A percentile compares a stretch with the other conserved stretches of the same genome.
Conservation (phyloP, 2,888 invertebrate genomes). For the Tetranychus piercei region DNA sequence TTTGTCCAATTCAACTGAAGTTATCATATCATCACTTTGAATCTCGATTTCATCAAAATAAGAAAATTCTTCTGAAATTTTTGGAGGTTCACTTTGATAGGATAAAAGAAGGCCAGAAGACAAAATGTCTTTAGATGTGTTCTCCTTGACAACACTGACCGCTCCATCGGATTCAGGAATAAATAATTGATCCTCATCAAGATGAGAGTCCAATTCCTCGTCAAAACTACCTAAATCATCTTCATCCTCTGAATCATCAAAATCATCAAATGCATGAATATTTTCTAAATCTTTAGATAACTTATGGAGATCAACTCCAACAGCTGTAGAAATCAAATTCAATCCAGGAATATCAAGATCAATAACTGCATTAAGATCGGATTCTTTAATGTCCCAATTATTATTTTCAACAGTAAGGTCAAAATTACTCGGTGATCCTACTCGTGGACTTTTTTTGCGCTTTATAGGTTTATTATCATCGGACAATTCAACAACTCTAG, state of each 20-base stretch:
- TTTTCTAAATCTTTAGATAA: constrained; percentile 27
- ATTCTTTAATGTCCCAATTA: constrained; percentile 2
- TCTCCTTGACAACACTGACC: background rate
- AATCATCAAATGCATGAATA: constrained; percentile 22
- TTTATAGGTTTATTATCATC: constrained; percentile 19
- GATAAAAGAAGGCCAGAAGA: background rate
- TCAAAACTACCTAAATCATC: constrained; percentile 4
- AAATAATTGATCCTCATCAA: background rate
- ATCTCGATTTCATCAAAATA: background rate
- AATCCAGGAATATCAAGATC: constrained; percentile 22
- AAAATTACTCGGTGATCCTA: constrained; percentile 30
- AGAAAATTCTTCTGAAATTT: background rate
- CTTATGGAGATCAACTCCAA: constrained; percentile 27
- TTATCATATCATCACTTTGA: background rate
- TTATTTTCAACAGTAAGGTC: constrained; percentile 19
- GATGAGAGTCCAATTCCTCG: background rate
- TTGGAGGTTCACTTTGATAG: background rate
- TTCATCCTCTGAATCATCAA: constrained; percentile 18
- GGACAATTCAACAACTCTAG: constrained; percentile 16
- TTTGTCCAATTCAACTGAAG: background rate
- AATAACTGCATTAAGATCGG: constrained; percentile 21
- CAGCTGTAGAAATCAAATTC: constrained; percentile 23
- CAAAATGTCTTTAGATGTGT: background rate
- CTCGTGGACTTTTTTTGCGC: constrained; percentile 20
- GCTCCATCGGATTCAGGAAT: background rate